These are phyloP conservation scores for Bovichtus diacanthus DNA, from an alignment of 2,797 vertebrate species.

Conservation along the genomic window DNA sequence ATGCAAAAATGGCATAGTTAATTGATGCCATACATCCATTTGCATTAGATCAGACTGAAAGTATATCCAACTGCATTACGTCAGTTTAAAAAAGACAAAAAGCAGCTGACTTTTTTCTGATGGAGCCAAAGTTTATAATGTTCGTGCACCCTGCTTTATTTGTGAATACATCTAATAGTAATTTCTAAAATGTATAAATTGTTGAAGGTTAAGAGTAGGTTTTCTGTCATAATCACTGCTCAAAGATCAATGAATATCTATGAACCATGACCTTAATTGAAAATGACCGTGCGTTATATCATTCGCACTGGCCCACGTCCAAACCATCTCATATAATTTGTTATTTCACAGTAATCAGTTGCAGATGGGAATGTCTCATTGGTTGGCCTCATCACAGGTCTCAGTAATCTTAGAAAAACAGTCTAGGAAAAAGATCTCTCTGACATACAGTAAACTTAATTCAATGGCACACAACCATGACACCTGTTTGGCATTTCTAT, in stretches of 20 bases:
- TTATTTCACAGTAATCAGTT: slow-evolving; percentile 54
- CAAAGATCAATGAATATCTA: slow-evolving; percentile 28
- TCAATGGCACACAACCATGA: slow-evolving; percentile 13
- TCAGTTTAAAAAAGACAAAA: slow-evolving; percentile 19
- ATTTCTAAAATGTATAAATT: slow-evolving; percentile 20
- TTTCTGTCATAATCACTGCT: slow-evolving; percentile 19
- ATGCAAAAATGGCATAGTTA: slow-evolving; percentile 31
- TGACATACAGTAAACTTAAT: slow-evolving; percentile 33
- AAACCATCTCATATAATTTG: slow-evolving; percentile 52
- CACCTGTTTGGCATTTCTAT: slow-evolving; percentile 63
- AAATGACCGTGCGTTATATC: slow-evolving; percentile 37
- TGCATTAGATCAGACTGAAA: slow-evolving; percentile 25
- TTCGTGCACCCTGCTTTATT: neutral
- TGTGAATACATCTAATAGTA: neutral
- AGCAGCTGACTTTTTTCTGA: neutral
- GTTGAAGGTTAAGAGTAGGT: neutral
- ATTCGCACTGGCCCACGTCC: slow-evolving; percentile 22
- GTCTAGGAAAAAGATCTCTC: neutral
- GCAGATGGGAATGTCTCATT: slow-evolving; percentile 67
- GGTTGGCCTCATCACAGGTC: slow-evolving; percentile 41
- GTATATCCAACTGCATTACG: slow-evolving; percentile 32
- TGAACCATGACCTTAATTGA: slow-evolving; percentile 36
- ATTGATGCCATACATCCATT: slow-evolving; percentile 41
- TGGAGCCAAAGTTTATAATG: neutral
- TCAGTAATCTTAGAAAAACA: slow-evolving; percentile 53